Evolutionary conservation across 1,140 invertebrate genomes (phyloP), one percentile per base, ranked within the genome.

Genomic region (Nilaparvata lugens): DNA sequence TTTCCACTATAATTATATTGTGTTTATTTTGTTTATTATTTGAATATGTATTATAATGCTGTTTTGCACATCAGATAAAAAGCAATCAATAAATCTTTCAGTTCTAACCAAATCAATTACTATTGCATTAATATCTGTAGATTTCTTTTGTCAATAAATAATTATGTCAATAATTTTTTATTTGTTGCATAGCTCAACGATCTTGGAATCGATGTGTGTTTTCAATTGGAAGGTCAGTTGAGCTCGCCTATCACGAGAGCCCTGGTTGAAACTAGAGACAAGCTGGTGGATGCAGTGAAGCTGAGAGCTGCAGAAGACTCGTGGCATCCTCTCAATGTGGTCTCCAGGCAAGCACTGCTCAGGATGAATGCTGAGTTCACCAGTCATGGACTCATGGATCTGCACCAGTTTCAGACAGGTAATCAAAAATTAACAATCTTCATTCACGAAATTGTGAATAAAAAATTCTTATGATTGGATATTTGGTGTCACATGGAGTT

Each of bases 211-310:
- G 91, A 93, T 72, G 74, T 97, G 28, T 81, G 83, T 52, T 95
- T 93, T 72, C 85, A 90, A 67, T 75, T 97, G 53, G 88, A 95
- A 67, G 83, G 84, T 28, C 80, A 90, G 60, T 75, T 96, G 35
- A 78, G 86, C 63, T 77, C 78, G 13, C 84, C 88, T 18, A 72
- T 92, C 21, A 78, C 73, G 2, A 73, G 78, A 68, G 75, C 79
- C 21, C 67, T 93, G 40, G 74, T 78, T 63, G 86, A 90, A 58
- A 78, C 83, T 4, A 79, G 81, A 54, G 84, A 89, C 61, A 90
- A 91, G 71, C 77, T 87, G 52, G 74, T 88, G 6, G 89, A 92
- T 65, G 83, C 83, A 1, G 79, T 89, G 9, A 87, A 86, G 68
- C 71, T 87, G 42, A 75, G 87, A 52, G 79, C 82, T 64, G 71